Percentiles rank a stretch among this genome's conserved stretches.
phyloP scores from a whole-genome alignment of 1,140 invertebrate genomes.

The Drosophila dunni region DNA sequence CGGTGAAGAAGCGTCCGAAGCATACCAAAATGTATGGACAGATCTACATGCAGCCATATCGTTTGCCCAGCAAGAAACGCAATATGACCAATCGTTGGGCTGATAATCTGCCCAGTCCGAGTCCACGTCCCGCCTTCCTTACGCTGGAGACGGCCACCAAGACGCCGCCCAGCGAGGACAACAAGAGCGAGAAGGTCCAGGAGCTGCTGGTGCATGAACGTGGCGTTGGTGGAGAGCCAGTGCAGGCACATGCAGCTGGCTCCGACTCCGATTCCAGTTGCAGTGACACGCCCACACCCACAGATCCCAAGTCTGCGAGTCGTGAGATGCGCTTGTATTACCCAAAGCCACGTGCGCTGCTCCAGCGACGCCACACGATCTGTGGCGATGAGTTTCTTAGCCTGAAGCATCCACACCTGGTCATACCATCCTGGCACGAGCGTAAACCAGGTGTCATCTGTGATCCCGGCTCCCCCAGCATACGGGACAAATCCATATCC shows the following conservation, averaged over 20 bases:
- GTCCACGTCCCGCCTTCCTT: slow-evolving; percentile 88
- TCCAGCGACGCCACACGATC: slow-evolving; percentile 94
- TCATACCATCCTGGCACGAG: slow-evolving; percentile 71
- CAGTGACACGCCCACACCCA: slow-evolving; percentile 82
- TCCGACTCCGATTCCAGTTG: slow-evolving; percentile 83
- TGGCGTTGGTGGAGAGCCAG: slow-evolving; percentile 15
- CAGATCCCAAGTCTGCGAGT: slow-evolving; percentile 64
- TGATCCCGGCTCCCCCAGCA: slow-evolving; percentile 84
- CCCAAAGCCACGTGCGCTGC: slow-evolving; percentile 89
- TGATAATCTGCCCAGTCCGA: slow-evolving; percentile 87
- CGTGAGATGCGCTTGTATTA: slow-evolving; percentile 88
- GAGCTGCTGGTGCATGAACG: background rate
- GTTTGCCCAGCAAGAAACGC: slow-evolving; percentile 91
- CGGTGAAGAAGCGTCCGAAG: slow-evolving; percentile 92
- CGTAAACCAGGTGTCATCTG: slow-evolving; percentile 63
- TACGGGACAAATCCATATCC: slow-evolving; percentile 89
- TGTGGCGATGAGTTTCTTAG: slow-evolving; percentile 87
- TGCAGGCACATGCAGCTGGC: slow-evolving; percentile 59
- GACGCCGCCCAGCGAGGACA: background rate
- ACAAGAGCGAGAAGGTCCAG: slow-evolving; percentile 54
- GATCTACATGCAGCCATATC: slow-evolving; percentile 92
- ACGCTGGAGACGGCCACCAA: slow-evolving; percentile 87
- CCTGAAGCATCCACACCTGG: slow-evolving; percentile 65
- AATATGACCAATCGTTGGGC: slow-evolving; percentile 88
- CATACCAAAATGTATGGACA: slow-evolving; percentile 94